These are phyloP conservation scores for Clarias gariepinus DNA, from an alignment of 2,113 vertebrate genomes.

Conservation along the genomic window DNA sequence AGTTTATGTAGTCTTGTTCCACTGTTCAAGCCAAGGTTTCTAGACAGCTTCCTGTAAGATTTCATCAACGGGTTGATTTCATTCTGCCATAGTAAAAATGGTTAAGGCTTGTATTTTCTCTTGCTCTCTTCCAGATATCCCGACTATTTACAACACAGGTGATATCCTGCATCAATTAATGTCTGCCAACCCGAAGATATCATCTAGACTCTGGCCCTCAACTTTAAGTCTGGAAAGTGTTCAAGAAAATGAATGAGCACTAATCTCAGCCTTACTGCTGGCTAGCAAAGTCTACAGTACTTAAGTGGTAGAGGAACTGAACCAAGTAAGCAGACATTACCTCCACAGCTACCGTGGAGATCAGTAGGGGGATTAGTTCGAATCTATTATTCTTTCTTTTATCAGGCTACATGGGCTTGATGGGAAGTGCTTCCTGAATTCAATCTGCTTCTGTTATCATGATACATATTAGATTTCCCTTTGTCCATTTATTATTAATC, in stretches of 20 bases:
- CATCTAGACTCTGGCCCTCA: neutral
- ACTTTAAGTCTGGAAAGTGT: neutral
- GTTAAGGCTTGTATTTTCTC: neutral
- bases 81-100: neutral
- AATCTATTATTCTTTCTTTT: conserved; percentile 1
- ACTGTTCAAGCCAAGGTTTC: neutral
- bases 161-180: neutral
- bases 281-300: neutral
- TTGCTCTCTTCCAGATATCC: neutral
- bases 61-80: neutral
- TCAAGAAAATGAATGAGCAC: neutral
- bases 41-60: neutral
- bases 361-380: neutral
- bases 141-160: neutral
- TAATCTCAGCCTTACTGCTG: neutral
- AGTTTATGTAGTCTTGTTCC: neutral
- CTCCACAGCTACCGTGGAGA: neutral
- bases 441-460: neutral
- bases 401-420: neutral
- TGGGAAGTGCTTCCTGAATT: neutral
- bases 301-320: too few species aligned
- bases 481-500: neutral
- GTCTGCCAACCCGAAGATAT: neutral
- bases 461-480: neutral
- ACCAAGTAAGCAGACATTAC: neutral